A percentile compares a stretch with the other conserved stretches of the same genome.
Conservation (phyloP, 2,113 vertebrate species). For the Cyphomyrus discorhynchus region DNA sequence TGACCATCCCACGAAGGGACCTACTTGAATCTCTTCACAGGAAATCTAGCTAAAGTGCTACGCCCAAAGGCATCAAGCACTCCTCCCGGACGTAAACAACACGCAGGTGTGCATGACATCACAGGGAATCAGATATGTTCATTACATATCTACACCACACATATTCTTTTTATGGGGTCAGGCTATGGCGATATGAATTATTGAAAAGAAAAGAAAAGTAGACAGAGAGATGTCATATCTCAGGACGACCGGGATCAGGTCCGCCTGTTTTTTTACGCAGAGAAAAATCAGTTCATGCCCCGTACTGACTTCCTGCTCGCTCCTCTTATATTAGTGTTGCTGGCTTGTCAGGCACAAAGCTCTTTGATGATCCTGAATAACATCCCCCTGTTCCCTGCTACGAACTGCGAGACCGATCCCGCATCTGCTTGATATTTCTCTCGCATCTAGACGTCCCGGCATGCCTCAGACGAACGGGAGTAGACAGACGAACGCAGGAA, state of each 20-base stretch:
- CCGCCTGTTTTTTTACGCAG: neutral
- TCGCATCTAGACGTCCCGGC: neutral
- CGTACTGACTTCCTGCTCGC: neutral
- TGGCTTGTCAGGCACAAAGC: neutral
- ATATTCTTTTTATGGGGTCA: neutral
- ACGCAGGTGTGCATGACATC: neutral
- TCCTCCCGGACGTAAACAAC: neutral
- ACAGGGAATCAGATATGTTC: neutral
- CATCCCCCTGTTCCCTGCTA: neutral
- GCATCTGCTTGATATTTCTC: neutral
- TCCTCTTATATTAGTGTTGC: neutral
- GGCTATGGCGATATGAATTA: neutral
- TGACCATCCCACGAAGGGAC: neutral
- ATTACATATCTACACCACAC: neutral
- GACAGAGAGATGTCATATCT: neutral
- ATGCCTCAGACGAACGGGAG: neutral
- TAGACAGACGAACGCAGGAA: neutral
- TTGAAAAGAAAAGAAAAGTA: neutral
- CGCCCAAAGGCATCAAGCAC: neutral
- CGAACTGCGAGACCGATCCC: neutral
- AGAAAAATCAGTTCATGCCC: neutral
- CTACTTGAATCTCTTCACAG: neutral
- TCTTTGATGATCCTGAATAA: neutral
- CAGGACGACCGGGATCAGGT: neutral
- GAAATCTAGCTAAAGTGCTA: neutral